Conservation (phyloP, 2,113 vertebrate species). For the Benitochromis conjunctus region DNA sequence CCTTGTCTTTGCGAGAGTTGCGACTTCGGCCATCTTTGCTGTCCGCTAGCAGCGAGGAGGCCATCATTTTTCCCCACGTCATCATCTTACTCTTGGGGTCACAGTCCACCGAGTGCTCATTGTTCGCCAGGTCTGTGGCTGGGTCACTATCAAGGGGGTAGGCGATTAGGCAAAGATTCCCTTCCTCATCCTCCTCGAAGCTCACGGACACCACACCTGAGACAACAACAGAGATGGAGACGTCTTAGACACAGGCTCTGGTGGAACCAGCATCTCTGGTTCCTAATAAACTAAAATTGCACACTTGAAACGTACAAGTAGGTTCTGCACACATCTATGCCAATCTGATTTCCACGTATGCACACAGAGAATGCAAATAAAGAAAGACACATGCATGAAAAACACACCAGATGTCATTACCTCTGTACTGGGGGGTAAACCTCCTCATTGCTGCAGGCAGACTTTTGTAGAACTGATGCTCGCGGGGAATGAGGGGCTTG, state of each 20-base stretch:
- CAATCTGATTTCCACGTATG: not conserved
- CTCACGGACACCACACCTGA: slow-evolving; percentile 91
- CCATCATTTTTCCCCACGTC: slow-evolving; percentile 86
- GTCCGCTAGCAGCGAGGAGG: slow-evolving; percentile 76
- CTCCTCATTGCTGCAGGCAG: slow-evolving; percentile 91
- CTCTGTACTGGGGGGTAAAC: slow-evolving; percentile 96
- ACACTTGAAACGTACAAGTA: not conserved
- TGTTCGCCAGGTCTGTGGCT: slow-evolving; percentile 80
- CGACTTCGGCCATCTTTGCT: slow-evolving; percentile 81
- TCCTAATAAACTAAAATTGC: not conserved
- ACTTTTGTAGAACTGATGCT: slow-evolving; percentile 95
- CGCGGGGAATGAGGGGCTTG: slow-evolving; percentile 93
- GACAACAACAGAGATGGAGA: slow-evolving; percentile 21
- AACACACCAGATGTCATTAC: slow-evolving; percentile 71
- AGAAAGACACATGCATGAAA: not conserved
- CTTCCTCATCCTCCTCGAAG: slow-evolving; percentile 96
- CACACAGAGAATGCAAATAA: not conserved
- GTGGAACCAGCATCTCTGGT: not conserved
- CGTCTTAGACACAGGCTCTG: not conserved
- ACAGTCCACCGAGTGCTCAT: slow-evolving; percentile 81
- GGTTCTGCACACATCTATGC: not conserved
- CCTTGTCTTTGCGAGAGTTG: slow-evolving; percentile 86
- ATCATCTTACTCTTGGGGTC: slow-evolving; percentile 87
- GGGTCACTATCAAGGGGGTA: slow-evolving; percentile 90
- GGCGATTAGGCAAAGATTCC: slow-evolving; percentile 90